Evolutionary conservation across 92 coral and sea anemone species (phyloP).

Genomic region (Epizoanthus rinbou): DNA sequence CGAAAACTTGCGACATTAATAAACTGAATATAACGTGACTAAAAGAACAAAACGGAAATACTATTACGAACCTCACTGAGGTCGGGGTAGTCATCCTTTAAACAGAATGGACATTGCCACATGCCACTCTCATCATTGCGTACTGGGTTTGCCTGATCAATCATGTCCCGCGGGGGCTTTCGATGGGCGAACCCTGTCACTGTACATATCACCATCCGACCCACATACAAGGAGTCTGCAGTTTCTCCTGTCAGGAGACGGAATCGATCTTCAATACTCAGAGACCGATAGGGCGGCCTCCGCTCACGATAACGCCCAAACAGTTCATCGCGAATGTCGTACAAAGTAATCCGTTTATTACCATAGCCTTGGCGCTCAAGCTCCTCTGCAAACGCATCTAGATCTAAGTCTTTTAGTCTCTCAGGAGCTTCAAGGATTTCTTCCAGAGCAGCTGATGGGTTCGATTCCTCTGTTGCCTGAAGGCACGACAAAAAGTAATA

Average conservation of each 20-base stretch:
- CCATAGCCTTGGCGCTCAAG: constrained; percentile 95
- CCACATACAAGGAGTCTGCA: constrained; percentile 76
- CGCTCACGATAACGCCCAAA: constrained; percentile 94
- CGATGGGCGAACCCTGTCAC: constrained; percentile 97
- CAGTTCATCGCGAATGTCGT: constrained; percentile 96
- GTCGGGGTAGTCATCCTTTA: constrained; percentile 79
- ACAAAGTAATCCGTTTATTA: constrained; percentile 88
- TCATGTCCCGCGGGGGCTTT: constrained; percentile 87
- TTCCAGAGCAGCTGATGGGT: constrained; percentile 96
- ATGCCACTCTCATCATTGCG: constrained; percentile 81
- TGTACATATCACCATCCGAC: constrained; percentile 84
- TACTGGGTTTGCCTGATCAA: constrained; percentile 93
- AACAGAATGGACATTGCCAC: constrained; percentile 96
- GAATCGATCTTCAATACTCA: constrained; percentile 88
- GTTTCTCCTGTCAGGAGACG: constrained; percentile 93
- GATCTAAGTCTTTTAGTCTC: constrained; percentile 89
- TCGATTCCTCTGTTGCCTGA: constrained; percentile 89
- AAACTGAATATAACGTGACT: too few species aligned
- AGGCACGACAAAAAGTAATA: neutral
- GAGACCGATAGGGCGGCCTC: constrained; percentile 83
- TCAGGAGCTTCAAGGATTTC: constrained; percentile 95
- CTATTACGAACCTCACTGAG: constrained; percentile 74
- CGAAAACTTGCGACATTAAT: too few species aligned
- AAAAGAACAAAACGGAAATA: too few species aligned
- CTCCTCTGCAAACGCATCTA: constrained; percentile 97